Conservation (phyloP, 64 coral and sea anemone genomes). For the Montipora foliosa region DNA sequence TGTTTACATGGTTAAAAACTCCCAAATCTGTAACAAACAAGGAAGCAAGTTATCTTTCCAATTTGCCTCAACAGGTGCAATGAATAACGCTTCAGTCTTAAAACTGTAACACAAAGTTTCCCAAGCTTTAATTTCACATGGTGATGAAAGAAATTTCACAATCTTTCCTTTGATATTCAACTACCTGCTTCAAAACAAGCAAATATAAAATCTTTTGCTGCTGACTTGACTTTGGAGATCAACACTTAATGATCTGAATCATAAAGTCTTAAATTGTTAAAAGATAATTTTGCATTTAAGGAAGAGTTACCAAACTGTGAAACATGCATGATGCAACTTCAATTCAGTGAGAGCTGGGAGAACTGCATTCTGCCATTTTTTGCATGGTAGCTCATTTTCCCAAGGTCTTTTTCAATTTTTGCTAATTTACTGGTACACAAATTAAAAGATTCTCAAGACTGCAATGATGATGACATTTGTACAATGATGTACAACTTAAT, state of each 20-base stretch:
- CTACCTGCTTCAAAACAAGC: too few relatives aligned
- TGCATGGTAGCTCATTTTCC: too few relatives aligned
- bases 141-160: not conserved
- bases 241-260: too few relatives aligned
- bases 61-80: constrained; percentile 5
- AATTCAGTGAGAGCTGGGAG: not conserved
- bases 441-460: too few relatives aligned
- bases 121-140: not conserved
- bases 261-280: too few relatives aligned
- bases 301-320: too few relatives aligned
- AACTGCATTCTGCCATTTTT: too few relatives aligned
- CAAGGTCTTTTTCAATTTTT: not conserved
- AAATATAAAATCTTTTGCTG: too few relatives aligned
- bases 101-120: not conserved
- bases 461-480: not conserved
- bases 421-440: not conserved
- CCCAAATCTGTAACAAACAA: not conserved
- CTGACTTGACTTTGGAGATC: too few relatives aligned
- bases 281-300: too few relatives aligned
- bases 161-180: too few relatives aligned
- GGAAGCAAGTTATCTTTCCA: not conserved
- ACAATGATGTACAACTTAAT: not conserved
- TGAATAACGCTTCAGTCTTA: not conserved
- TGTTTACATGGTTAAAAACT: not conserved
- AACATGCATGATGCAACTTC: too few relatives aligned